These are phyloP conservation scores for Megaceryle torquata DNA, from an alignment of 2,113 vertebrate genomes.

Conservation along the genomic window DNA sequence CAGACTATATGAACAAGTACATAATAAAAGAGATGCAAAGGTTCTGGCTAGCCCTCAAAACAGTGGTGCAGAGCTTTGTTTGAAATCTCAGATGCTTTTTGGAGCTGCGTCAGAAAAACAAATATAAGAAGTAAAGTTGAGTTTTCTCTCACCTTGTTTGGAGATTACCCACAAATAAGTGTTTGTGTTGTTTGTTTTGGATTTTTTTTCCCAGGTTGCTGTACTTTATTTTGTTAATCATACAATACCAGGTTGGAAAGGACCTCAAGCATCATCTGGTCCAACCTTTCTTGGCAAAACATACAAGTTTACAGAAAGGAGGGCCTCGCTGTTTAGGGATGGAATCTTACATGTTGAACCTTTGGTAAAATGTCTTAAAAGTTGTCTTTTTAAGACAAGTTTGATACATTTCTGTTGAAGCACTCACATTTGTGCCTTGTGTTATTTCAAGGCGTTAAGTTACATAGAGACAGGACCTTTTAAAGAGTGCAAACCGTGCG, in stretches of 20 bases:
- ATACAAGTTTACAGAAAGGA: neutral
- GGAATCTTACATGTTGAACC: neutral
- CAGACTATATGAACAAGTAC: constrained; percentile 6
- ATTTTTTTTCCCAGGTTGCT: neutral
- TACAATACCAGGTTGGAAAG: neutral
- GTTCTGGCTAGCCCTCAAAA: neutral
- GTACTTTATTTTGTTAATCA: neutral
- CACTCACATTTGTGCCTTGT: neutral
- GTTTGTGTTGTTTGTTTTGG: neutral
- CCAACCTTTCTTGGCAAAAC: neutral
- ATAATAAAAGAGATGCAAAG: neutral
- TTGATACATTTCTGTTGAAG: neutral
- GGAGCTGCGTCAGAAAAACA: neutral
- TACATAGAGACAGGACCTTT: neutral
- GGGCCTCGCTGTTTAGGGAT: neutral
- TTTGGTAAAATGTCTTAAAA: neutral
- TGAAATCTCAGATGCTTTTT: neutral
- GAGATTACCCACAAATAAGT: neutral
- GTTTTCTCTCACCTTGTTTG: neutral
- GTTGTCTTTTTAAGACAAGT: neutral
- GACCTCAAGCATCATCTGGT: neutral
- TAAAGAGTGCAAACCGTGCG: neutral
- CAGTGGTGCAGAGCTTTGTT: neutral
- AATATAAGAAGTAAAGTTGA: neutral
- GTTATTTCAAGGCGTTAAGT: neutral